These are phyloP conservation scores for Pristionchus fissidentatus DNA, from an alignment of 2,888 invertebrate species.

Conservation along the genomic window DNA sequence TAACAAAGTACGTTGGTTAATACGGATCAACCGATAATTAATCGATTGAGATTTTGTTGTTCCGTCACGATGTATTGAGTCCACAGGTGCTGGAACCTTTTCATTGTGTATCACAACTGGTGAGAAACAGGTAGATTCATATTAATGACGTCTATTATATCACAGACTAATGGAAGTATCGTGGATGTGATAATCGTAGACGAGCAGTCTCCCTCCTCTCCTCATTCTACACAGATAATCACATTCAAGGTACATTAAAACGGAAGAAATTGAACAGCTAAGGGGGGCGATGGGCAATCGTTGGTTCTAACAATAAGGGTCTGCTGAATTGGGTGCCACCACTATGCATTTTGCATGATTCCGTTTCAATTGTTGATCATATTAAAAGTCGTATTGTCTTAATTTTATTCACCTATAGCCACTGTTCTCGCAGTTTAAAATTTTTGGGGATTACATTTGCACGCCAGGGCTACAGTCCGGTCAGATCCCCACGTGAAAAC, in stretches of 20 bases:
- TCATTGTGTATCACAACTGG: neutral
- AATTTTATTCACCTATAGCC: no score
- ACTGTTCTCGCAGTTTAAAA: no score
- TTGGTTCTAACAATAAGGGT: no score
- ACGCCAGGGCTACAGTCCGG: no score
- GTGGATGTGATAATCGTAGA: constrained; percentile 30
- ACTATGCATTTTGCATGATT: no score
- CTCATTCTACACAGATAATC: neutral
- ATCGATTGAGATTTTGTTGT: neutral
- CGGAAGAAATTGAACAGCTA: no score
- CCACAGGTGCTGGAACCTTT: constrained; percentile 28
- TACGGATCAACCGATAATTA: neutral
- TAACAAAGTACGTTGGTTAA: neutral
- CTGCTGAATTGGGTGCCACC: no score
- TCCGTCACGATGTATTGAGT: constrained; percentile 24
- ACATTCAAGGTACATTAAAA: constrained; percentile 22
- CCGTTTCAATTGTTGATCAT: no score
- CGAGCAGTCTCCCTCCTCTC: constrained; percentile 1
- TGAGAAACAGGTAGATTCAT: neutral
- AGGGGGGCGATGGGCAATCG: no score
- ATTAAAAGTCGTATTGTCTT: no score
- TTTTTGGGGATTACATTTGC: no score
- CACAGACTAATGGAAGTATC: constrained; percentile 37
- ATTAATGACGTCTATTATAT: neutral
- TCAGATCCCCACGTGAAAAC: no score